A percentile compares a stretch with the other conserved stretches of the same genome.
These are phyloP conservation scores for Siderastrea siderea DNA, from an alignment of 92 coral and sea anemone species.

Conservation along the genomic window DNA sequence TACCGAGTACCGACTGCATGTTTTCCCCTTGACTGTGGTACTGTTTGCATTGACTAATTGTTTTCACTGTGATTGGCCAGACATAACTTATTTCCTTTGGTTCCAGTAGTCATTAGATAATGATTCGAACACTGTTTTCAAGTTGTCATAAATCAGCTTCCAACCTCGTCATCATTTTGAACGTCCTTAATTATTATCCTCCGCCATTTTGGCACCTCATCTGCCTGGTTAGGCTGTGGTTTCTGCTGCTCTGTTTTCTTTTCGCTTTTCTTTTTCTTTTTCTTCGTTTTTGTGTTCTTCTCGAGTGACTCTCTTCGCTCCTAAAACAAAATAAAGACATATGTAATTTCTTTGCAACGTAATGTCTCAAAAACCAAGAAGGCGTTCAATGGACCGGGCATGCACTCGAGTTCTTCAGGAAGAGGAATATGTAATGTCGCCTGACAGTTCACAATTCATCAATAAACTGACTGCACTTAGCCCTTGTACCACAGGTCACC, in stretches of 20 bases:
- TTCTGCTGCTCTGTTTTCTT: constrained; percentile 17
- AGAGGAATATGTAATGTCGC: too few relatives aligned
- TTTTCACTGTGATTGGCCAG: not conserved
- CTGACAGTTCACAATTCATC: too few relatives aligned
- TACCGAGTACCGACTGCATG: not conserved
- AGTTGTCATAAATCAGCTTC: not conserved
- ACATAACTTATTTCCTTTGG: not conserved
- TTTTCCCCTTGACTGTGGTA: not conserved
- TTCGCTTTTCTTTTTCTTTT: constrained; percentile 21
- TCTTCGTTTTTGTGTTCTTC: constrained; percentile 15
- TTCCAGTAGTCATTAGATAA: too few relatives aligned
- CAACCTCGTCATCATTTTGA: constrained; percentile 59
- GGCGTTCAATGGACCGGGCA: too few relatives aligned
- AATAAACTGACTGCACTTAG: too few relatives aligned
- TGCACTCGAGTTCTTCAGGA: too few relatives aligned
- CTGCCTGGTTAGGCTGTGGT: not conserved
- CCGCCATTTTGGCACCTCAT: constrained; percentile 31
- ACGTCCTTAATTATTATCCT: constrained; percentile 71
- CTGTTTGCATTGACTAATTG: not conserved
- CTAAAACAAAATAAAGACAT: constrained; percentile 5
- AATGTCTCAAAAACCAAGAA: too few relatives aligned
- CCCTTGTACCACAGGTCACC: too few relatives aligned
- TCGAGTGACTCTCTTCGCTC: constrained; percentile 53
- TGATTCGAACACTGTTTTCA: not conserved
- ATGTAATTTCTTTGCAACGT: too few relatives aligned